Base-by-base conservation (phyloP, 1,140 invertebrate species). In the Neodiprion lecontei region DNA sequence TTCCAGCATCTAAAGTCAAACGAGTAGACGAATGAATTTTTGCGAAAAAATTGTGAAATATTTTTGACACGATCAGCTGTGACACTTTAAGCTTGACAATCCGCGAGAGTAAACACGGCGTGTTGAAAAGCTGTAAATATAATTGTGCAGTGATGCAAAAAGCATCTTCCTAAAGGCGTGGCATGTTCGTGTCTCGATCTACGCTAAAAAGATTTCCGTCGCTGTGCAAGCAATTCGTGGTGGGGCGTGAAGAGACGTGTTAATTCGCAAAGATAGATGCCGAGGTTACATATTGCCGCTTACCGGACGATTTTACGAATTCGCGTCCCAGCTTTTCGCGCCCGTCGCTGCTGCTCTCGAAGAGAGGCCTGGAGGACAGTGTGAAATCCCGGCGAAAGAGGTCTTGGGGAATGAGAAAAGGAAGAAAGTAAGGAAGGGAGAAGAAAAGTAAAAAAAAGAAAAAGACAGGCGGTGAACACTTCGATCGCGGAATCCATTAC, bases 401-500 rank as follows among this genome's bases (percentile, higher is more conserved):
- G n/a, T 8, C n/a, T 61, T 12, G n/a, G 9, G n/a, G n/a, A 12
- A 14, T 61, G 53, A 17, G 3, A 14, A 17, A 61, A 12, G n/a
- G 53, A 9, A 61, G n/a, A 61, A 61, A 61, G n/a, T 61, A 61
- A 14, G n/a, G 53, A 61, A 61, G n/a, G 9, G 7, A 8, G 9
- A 61, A 5, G 5, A 4, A 61, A 61, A 61, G 7, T 7, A 61
- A 40, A 5, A 17, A 9, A 14, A 14, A 4, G 9, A 61, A 61
- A 61, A 61, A 61, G 28, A 40, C 28, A 61, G 9, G n/a, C 11
- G 53, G 11, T 61, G 53, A 61, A 61, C 28, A 40, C 53, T 61
- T 61, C 53, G 11, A 61, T 61, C 53, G 53, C 11, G 53, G 53
- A 61, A 61, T 61, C 53, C 53, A 61, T 61, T 61, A 61, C 53